These are phyloP conservation scores for Ladona fulva DNA, from an alignment of 1,140 invertebrate genomes.

Conservation along the genomic window DNA sequence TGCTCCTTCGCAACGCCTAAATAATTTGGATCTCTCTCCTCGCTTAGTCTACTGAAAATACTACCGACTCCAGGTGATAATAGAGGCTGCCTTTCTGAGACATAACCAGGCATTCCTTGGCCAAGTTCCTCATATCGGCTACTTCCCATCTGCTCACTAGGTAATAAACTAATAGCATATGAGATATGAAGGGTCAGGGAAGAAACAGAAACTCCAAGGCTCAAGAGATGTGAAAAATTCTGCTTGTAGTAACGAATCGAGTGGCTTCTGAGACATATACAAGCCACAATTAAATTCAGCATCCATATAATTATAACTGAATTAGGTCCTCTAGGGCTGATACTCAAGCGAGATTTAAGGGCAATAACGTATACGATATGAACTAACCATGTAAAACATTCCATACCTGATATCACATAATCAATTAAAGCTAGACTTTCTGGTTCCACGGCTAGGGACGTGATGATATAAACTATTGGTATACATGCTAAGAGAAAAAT, in stretches of 20 bases:
- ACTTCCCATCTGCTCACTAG: conserved; percentile 30
- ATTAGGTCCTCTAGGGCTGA: conserved; percentile 55
- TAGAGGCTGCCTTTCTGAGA: conserved; percentile 35
- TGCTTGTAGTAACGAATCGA: conserved; percentile 31
- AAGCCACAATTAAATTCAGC: conserved; percentile 49
- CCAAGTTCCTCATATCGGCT: conserved; percentile 9
- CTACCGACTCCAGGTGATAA: conserved; percentile 36
- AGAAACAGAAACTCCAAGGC: conserved; percentile 35
- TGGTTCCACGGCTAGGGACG: conserved; percentile 20
- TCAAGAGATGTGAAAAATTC: conserved; percentile 29
- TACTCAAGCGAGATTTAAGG: conserved; percentile 47
- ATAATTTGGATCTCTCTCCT: conserved; percentile 56
- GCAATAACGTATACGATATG: conserved; percentile 65
- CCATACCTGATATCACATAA: conserved; percentile 55
- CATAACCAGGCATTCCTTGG: conserved; percentile 17
- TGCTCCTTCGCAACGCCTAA: conserved; percentile 74
- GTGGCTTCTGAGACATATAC: conserved; percentile 43
- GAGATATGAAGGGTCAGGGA: conserved; percentile 35
- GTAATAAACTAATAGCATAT: conserved; percentile 54
- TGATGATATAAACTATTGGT: conserved; percentile 40
- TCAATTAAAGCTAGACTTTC: conserved; percentile 44
- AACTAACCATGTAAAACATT: conserved; percentile 65
- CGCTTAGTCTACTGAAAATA: conserved; percentile 48
- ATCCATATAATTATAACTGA: conserved; percentile 55
- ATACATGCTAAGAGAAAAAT: conserved; percentile 51